A percentile compares a stretch with the other conserved stretches of the same genome.
These are phyloP conservation scores for Drosophila biarmipes DNA, from an alignment of 1,140 invertebrate species.

Conservation along the genomic window DNA sequence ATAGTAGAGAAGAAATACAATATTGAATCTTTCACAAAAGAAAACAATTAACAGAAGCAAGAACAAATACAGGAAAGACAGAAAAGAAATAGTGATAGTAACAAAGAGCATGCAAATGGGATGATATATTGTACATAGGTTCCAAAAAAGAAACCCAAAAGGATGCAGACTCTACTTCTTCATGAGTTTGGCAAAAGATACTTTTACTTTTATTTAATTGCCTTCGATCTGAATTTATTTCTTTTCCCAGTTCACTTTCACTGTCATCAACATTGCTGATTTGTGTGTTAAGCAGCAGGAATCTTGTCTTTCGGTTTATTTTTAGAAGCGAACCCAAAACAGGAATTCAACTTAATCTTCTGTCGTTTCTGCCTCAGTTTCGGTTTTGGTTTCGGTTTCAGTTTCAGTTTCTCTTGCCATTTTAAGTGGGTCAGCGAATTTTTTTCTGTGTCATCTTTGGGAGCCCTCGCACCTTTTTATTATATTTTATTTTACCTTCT, in stretches of 20 bases:
- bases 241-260: slow-evolving; percentile 43
- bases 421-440: slow-evolving; percentile 70
- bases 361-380: slow-evolving; percentile 22
- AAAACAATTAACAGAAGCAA: slow-evolving; percentile 26
- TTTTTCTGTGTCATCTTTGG: slow-evolving; percentile 48
- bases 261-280: slow-evolving; percentile 50
- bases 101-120: slow-evolving; percentile 13
- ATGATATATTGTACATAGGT: slow-evolving; percentile 3
- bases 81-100: not conserved
- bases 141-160: not conserved
- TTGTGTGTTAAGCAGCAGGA: slow-evolving; percentile 49
- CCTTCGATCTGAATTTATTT: slow-evolving; percentile 33
- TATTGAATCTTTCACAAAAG: slow-evolving; percentile 39
- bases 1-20: slow-evolving; percentile 69
- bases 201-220: slow-evolving; percentile 45
- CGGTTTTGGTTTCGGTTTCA: slow-evolving; percentile 48
- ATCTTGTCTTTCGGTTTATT: slow-evolving; percentile 42
- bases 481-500: slow-evolving; percentile 48
- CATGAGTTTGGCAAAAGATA: slow-evolving; percentile 4
- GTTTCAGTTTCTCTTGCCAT: slow-evolving; percentile 75
- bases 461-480: slow-evolving; percentile 70
- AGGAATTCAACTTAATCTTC: slow-evolving; percentile 53
- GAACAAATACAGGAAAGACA: slow-evolving; percentile 4
- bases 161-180: slow-evolving; percentile 15
- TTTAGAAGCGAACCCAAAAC: slow-evolving; percentile 50